These are phyloP conservation scores for Diloba caeruleocephala DNA, from an alignment of 2,888 invertebrate species.

Conservation along the genomic window DNA sequence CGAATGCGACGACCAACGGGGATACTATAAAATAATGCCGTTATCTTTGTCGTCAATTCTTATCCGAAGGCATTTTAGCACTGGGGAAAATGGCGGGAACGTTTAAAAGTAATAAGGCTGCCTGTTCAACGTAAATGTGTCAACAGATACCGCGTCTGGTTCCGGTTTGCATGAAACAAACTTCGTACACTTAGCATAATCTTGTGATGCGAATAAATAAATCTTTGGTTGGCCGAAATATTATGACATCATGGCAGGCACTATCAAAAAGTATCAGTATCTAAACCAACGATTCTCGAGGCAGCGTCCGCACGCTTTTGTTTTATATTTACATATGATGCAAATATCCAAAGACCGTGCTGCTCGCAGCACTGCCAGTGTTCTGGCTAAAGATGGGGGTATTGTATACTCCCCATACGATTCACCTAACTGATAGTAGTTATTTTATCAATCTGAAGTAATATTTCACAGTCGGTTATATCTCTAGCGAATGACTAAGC, in stretches of 20 bases:
- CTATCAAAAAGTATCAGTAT: constrained; percentile 25
- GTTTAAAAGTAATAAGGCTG: constrained; percentile 2
- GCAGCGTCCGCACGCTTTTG: constrained; percentile 28
- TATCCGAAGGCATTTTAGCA: background rate
- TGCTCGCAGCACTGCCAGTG: constrained; percentile 28
- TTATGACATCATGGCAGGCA: constrained; percentile 10
- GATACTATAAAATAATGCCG: constrained; percentile 34
- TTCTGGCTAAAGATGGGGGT: constrained; percentile 10
- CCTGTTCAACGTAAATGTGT: constrained; percentile 14
- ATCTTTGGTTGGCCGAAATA: constrained; percentile 3
- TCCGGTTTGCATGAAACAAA: constrained; percentile 11
- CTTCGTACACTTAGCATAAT: constrained; percentile 7
- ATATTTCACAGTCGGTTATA: constrained; percentile 1
- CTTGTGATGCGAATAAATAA: constrained; percentile 8
- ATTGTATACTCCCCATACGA: constrained; percentile 14
- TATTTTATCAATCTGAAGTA: constrained; percentile 15
- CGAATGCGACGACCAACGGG: constrained; percentile 31
- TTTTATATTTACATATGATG: constrained; percentile 19
- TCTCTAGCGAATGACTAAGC: constrained; percentile 9
- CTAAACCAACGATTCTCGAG: constrained; percentile 20
- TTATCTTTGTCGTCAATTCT: constrained; percentile 13
- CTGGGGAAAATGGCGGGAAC: constrained; percentile 3
- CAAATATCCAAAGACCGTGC: constrained; percentile 12
- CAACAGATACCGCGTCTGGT: constrained; percentile 4
- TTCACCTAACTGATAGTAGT: constrained; percentile 20